Conservation (phyloP, 2,113 vertebrate species). For the Manacus vitellinus region DNA sequence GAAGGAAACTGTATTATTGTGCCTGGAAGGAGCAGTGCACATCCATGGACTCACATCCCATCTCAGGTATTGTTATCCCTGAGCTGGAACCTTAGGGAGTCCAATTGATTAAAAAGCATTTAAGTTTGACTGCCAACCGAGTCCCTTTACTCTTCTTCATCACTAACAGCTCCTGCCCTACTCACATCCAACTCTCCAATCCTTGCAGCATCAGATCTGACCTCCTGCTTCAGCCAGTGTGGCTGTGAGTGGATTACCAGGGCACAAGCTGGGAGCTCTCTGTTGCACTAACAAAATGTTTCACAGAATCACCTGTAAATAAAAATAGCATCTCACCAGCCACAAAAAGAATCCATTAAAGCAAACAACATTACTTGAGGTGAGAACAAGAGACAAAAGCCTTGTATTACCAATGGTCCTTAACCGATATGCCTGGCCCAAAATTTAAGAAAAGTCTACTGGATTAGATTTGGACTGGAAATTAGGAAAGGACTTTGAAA, state of each 20-base stretch:
- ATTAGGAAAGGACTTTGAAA: not conserved
- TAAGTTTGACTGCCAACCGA: not conserved
- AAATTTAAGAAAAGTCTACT: not conserved
- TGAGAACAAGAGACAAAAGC: not conserved
- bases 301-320: not conserved
- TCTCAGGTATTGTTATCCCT: not conserved
- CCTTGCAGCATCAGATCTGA: not conserved
- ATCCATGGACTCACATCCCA: not conserved
- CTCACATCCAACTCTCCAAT: not conserved
- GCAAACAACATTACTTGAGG: not conserved
- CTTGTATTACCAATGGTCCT: not conserved
- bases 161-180: not conserved
- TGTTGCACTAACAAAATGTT: not conserved
- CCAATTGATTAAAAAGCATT: not conserved
- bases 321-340: not conserved
- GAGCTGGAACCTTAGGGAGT: not conserved
- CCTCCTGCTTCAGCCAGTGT: not conserved
- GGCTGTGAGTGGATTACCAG: not conserved
- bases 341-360: not conserved
- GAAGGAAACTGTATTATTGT: not conserved
- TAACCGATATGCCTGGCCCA: not conserved
- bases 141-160: not conserved
- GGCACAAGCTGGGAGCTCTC: not conserved
- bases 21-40: not conserved
- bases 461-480: not conserved